Conservation (phyloP, 2,888 invertebrate species). For the Acleris cristana region DNA sequence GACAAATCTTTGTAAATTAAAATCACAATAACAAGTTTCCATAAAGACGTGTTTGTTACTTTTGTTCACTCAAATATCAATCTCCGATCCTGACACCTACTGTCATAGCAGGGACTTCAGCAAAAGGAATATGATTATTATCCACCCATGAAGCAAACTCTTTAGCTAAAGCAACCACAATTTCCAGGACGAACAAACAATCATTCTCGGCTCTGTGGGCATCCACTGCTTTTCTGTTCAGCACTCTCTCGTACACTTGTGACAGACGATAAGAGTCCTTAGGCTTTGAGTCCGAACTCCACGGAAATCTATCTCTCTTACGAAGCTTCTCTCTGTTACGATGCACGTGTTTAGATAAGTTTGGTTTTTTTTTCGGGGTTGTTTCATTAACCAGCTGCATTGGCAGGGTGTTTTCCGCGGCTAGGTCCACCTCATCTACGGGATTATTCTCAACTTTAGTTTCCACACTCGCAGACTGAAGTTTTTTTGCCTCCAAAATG, state of each 20-base stretch:
- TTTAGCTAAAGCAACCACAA: constrained; percentile 75
- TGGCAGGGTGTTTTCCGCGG: constrained; percentile 16
- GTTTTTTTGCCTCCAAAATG: constrained; percentile 24
- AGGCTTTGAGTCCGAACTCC: constrained; percentile 22
- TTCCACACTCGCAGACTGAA: background rate
- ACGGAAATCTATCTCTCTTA: constrained; percentile 28
- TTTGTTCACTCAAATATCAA: background rate
- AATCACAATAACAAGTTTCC: too few relatives aligned
- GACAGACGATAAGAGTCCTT: constrained; percentile 64
- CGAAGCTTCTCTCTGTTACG: constrained; percentile 6
- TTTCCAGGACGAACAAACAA: constrained; percentile 78
- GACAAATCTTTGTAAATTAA: too few relatives aligned
- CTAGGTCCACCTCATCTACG: constrained; percentile 18
- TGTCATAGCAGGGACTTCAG: constrained; percentile 37
- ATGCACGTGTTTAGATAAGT: constrained; percentile 14
- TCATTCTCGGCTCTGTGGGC: constrained; percentile 85
- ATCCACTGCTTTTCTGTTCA: constrained; percentile 58
- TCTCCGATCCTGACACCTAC: constrained; percentile 19
- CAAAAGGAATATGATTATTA: constrained; percentile 38
- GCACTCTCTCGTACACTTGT: constrained; percentile 75
- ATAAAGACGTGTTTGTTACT: too few relatives aligned
- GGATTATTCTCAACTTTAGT: background rate
- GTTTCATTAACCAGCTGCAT: constrained; percentile 45
- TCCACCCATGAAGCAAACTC: constrained; percentile 76
- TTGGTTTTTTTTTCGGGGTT: constrained; percentile 18